Base-by-base conservation (phyloP, 2,113 vertebrate genomes). In the Zosterops japonicus region DNA sequence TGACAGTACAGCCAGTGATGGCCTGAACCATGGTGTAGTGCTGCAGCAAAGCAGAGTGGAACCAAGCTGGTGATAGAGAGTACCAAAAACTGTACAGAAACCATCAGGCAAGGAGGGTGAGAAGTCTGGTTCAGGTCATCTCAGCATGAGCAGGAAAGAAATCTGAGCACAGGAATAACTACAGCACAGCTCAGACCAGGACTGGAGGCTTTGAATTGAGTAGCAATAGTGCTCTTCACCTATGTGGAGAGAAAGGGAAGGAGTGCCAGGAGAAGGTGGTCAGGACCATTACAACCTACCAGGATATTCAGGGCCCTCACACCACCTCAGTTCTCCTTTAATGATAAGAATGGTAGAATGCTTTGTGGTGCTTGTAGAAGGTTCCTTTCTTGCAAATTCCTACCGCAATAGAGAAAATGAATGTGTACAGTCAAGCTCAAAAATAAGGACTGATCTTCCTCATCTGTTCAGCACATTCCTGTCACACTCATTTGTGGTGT, bases 11-110 rank as follows among this genome's bases (percentile, higher is more conserved):
- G 25, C 36, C 29, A 17, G 35, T 20, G 24, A 25, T 65, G 7
- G 13, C 22, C 8, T 1, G 0, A 53, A 35, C 13, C 7, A 8
- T 3, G 2, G 7, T 29, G 19, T 8, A 77, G 22, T 17, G 29
- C 57, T n/a, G 29, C 44, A 68, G 27, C 25, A 57, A 4, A 52
- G 7, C 15, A 61, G 42, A 23, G 12, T 27, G n/a, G 20, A 83
- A 44, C 3, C 0, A 0, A 75, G 29, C 16, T 56, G 35, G 5
- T 71, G 17, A 24, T 8, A 52, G 17, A 80, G 22, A 7, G 2
- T 36, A 14, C 29, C 20, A 89, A 29, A 8, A 3, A 4, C 35
- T 44, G 15, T 21, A 13, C 16, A 81, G 42, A 57, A 71, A 77
- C 21, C 41, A n/a, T 52, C 17, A 53, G 9, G 27, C 47, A 49